A percentile compares a stretch with the other conserved stretches of the same genome.
These are phyloP conservation scores for Geodia barretti DNA, from an alignment of 37 sponge, comb jelly and placozoan genomes.

Conservation along the genomic window DNA sequence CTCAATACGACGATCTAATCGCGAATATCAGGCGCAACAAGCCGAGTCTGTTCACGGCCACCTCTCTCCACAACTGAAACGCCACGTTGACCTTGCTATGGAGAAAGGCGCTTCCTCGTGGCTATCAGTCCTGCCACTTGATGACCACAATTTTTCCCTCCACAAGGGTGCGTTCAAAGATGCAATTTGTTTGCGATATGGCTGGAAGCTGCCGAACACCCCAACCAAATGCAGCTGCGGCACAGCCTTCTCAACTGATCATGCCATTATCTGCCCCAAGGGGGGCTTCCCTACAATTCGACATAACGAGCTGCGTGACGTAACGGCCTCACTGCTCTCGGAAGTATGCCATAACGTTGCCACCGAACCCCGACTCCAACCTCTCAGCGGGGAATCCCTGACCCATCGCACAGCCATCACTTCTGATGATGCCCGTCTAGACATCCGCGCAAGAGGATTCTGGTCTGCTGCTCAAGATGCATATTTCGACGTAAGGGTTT, in stretches of 20 bases:
- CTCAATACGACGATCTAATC: conserved; percentile 3
- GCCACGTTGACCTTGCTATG: conserved; percentile 31
- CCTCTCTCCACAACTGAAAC: conserved; percentile 16
- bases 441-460: not conserved
- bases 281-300: conserved; percentile 14
- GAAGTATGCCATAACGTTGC: conserved; percentile 27
- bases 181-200: conserved; percentile 10
- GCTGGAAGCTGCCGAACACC: not conserved
- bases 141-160: conserved; percentile 8
- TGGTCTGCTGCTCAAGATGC: conserved; percentile 1
- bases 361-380: conserved; percentile 17
- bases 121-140: conserved; percentile 12
- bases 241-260: not conserved
- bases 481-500: conserved; percentile 38
- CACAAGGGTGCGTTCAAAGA: conserved; percentile 21
- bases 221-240: conserved; percentile 8
- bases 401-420: not conserved
- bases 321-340: conserved; percentile 12
- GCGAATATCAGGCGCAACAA: not conserved
- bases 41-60: conserved; percentile 4
- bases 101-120: conserved; percentile 19
- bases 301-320: conserved; percentile 22
- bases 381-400: not conserved
- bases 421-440: not conserved
- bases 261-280: conserved; percentile 3